phyloP scores from a whole-genome alignment of 2,113 vertebrate species.

The Ammospiza caudacuta region DNA sequence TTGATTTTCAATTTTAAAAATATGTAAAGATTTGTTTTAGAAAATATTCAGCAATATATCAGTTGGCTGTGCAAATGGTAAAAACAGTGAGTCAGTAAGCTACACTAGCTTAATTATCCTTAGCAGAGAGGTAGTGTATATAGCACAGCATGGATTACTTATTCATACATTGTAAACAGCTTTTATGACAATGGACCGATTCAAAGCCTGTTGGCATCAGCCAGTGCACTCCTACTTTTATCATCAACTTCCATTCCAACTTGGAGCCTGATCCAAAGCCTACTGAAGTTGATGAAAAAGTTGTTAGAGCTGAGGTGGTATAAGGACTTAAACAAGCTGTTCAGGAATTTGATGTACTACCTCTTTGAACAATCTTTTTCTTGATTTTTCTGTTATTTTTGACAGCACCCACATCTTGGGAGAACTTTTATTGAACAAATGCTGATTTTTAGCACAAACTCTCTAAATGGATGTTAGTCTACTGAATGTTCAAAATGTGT shows the following conservation, averaged over 20 bases:
- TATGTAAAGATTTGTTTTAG: background rate
- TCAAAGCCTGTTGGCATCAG: background rate
- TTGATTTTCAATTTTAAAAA: background rate
- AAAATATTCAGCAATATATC: background rate
- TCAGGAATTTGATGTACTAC: background rate
- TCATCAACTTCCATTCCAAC: background rate
- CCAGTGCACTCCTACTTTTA: background rate
- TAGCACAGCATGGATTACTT: background rate
- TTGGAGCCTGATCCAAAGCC: background rate
- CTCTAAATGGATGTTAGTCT: background rate
- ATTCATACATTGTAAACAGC: background rate
- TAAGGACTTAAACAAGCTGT: background rate
- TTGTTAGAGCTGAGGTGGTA: background rate
- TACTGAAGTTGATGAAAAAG: background rate
- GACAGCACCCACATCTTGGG: background rate
- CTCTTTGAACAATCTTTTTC: background rate
- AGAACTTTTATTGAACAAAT: background rate
- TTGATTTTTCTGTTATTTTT: background rate
- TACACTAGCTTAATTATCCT: background rate
- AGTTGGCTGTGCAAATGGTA: background rate
- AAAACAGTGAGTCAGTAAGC: background rate
- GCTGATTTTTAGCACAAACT: background rate
- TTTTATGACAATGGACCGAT: slow-evolving; percentile 13
- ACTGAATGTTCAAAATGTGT: background rate
- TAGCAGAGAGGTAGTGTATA: background rate